Base-by-base conservation (phyloP, 2,113 vertebrate genomes). In the Eolophus roseicapilla region DNA sequence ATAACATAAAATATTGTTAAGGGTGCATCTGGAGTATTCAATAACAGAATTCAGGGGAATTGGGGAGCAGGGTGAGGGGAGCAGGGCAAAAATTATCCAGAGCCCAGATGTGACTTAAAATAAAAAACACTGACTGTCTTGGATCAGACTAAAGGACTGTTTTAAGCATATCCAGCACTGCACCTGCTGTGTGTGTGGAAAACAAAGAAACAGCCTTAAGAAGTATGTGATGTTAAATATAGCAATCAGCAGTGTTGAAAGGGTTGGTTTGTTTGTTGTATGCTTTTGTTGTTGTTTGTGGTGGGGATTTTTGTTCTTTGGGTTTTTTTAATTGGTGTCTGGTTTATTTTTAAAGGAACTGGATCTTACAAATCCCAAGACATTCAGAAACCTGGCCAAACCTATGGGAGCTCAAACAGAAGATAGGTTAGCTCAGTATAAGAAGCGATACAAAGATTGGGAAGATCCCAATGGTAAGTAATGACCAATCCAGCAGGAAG, bases 391-490 rank as follows among this genome's bases (percentile, higher is more conserved):
- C 96, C 97, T 99, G 52, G 97, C 99, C 57, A 99, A 99, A 91
- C 99, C 99, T 3, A 99, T 99, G 99, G 99, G 99, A 25, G 99
- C 99, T 15, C 99, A 99, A 96, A 99, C 99, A 8, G 99, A 99
- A 29, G 99, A 99, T 94, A 97, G 99, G 50, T 94, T 99, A 91
- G 98, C 99, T 27, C 99, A 99, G 88, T 99, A 99, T 96, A 99
- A 99, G 98, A 99, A 99, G 95, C 97, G 99, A 53, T 99, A 99
- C 94, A 99, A 99, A 96, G 99, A 99, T 55, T 99, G 99, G 99
- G 99, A 99, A 93, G 99, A 99, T 95, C 99, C 99, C 70, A 99
- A 98, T 67, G 99, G 99, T 99, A 90, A 96, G 97, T 82, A 44
- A 20, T 41, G 62, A 33, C 53, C 29, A 13, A 31, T 60, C 7